phyloP scores from a whole-genome alignment of 2,797 vertebrate species.

The Smutsia temminckii region DNA sequence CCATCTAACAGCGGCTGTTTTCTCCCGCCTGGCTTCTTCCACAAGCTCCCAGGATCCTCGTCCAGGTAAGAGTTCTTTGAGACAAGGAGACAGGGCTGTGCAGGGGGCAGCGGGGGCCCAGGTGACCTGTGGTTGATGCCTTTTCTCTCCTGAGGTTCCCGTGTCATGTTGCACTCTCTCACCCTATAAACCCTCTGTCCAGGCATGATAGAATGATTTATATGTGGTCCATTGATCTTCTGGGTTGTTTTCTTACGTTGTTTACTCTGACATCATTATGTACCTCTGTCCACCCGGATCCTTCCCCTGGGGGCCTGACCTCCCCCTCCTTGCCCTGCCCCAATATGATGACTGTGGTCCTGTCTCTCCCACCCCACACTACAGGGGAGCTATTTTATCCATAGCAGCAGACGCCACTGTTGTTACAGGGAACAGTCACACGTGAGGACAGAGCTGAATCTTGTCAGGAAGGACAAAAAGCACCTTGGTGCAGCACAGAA shows the following conservation, averaged over 20 bases:
- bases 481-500: background rate
- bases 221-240: background rate
- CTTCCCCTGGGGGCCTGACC: background rate
- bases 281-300: background rate
- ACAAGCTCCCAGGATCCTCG: background rate
- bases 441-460: conserved; percentile 31
- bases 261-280: background rate
- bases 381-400: background rate
- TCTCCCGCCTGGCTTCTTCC: background rate
- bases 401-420: background rate
- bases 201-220: background rate
- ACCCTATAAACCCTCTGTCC: background rate
- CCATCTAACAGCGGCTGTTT: background rate
- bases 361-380: background rate
- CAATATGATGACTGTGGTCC: background rate
- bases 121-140: background rate
- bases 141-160: background rate
- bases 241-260: background rate
- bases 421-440: background rate
- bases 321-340: background rate
- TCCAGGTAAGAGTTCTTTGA: background rate
- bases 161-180: background rate
- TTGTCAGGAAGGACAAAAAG: conserved; percentile 25
- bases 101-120: background rate
- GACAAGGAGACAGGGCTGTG: background rate